Evolutionary conservation across 1,140 invertebrate genomes (phyloP).

Genomic region (Drosophila saltans): DNA sequence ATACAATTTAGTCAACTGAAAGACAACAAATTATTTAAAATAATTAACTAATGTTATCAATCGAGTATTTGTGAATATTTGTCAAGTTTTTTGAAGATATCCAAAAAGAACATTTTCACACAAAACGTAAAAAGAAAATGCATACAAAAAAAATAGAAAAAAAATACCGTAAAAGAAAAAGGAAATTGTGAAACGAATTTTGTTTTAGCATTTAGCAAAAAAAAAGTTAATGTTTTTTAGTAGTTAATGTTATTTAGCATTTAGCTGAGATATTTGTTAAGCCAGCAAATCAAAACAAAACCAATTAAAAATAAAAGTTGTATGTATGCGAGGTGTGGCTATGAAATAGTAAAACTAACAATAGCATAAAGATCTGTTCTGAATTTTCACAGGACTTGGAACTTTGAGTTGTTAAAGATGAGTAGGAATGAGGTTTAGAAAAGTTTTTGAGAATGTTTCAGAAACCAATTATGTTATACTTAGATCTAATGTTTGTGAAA

Average conservation of each 20-base stretch:
- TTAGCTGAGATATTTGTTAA: slow-evolving; percentile 56
- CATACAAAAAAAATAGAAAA: not conserved
- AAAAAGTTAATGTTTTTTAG: slow-evolving; percentile 65
- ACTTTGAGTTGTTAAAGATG: not conserved
- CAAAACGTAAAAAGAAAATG: not conserved
- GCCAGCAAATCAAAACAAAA: slow-evolving; percentile 21
- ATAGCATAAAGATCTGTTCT: not conserved
- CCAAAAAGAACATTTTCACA: not conserved
- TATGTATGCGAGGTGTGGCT: slow-evolving; percentile 2
- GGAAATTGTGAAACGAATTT: slow-evolving; percentile 57
- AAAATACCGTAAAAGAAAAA: slow-evolving; percentile 3
- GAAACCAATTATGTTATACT: no score
- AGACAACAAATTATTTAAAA: slow-evolving; percentile 36
- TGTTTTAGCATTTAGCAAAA: slow-evolving; percentile 58
- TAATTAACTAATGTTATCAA: slow-evolving; percentile 22
- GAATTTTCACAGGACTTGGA: not conserved
- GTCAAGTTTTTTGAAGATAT: slow-evolving; percentile 15
- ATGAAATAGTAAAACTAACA: not conserved
- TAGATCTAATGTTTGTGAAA: no score
- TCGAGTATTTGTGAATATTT: slow-evolving; percentile 22
- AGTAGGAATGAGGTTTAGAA: not conserved
- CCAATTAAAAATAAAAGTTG: not conserved
- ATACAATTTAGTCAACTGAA: slow-evolving; percentile 21
- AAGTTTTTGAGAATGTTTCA: not conserved
- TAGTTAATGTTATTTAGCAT: slow-evolving; percentile 64